phyloP scores from a whole-genome alignment of 2,797 vertebrate species.

The Nannoperca obscura region DNA sequence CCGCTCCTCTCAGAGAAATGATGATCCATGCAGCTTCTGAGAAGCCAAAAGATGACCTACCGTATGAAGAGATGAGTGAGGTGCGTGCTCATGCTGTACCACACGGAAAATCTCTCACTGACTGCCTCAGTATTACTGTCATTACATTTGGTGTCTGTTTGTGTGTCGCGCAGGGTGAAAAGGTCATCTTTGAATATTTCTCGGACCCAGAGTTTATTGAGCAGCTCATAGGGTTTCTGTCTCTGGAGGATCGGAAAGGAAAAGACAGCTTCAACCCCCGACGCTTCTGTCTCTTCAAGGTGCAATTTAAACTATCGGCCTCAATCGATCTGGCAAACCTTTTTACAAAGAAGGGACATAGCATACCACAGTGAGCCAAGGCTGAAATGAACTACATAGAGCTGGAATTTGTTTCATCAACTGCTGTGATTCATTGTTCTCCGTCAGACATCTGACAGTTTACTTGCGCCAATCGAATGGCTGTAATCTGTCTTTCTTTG shows the following conservation, averaged over 20 bases:
- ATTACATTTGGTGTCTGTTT: slow-evolving; percentile 37
- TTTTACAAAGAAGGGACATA: slow-evolving; percentile 62
- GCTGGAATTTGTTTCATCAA: slow-evolving; percentile 56
- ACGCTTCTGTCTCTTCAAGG: slow-evolving; percentile 98
- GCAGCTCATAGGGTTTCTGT: slow-evolving; percentile 93
- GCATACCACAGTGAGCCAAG: slow-evolving; percentile 28
- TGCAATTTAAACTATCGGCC: slow-evolving; percentile 72
- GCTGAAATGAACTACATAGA: slow-evolving; percentile 28
- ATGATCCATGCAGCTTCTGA: slow-evolving; percentile 91
- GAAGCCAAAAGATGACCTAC: slow-evolving; percentile 90
- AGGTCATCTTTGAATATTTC: slow-evolving; percentile 96
- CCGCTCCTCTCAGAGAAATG: slow-evolving; percentile 87
- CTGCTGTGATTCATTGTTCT: slow-evolving; percentile 57
- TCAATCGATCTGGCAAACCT: slow-evolving; percentile 48
- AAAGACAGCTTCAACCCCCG: slow-evolving; percentile 99
- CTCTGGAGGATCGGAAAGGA: slow-evolving; percentile 97
- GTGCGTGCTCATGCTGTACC: slow-evolving; percentile 68
- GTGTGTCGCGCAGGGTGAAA: slow-evolving; percentile 89
- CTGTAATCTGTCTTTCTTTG: slow-evolving; percentile 48
- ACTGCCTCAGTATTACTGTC: slow-evolving; percentile 9
- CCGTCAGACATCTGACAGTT: slow-evolving; percentile 38
- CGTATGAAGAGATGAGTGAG: slow-evolving; percentile 92
- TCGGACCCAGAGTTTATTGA: slow-evolving; percentile 92
- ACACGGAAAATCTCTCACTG: slow-evolving; percentile 6
- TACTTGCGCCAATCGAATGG: slow-evolving; percentile 43